phyloP scores from a whole-genome alignment of 2,888 invertebrate genomes.

The Pachydiplax longipennis region DNA sequence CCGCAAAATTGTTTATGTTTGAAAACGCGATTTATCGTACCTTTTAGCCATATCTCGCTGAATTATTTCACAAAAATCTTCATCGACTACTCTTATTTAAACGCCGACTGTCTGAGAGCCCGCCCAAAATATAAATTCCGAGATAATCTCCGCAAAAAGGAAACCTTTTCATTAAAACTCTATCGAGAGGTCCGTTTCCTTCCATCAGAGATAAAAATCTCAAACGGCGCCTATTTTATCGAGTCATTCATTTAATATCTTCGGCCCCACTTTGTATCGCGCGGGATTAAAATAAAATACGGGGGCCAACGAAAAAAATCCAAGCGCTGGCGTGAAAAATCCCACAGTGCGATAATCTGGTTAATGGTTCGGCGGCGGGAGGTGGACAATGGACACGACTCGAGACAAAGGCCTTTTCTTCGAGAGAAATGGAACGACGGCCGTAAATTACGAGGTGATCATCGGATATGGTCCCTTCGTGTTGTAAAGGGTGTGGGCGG shows the following conservation, averaged over 20 bases:
- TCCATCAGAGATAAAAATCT: neutral
- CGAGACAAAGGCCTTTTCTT: constrained; percentile 53
- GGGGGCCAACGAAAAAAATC: constrained; percentile 49
- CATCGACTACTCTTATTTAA: neutral
- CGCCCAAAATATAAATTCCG: neutral
- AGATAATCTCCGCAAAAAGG: neutral
- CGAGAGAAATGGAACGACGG: constrained; percentile 48
- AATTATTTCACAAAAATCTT: too few relatives aligned
- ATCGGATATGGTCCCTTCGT: constrained; percentile 15
- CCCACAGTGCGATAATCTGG: constrained; percentile 55
- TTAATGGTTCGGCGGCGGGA: constrained; percentile 46
- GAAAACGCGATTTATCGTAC: too few relatives aligned
- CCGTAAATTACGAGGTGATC: constrained; percentile 50
- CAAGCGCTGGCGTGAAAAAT: constrained; percentile 5
- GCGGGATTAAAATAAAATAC: neutral
- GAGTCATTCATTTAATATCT: neutral
- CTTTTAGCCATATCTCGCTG: too few relatives aligned
- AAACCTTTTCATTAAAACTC: neutral
- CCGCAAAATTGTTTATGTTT: too few relatives aligned
- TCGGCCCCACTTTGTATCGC: neutral
- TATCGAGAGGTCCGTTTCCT: neutral
- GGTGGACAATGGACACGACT: constrained; percentile 52
- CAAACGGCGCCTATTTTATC: neutral
- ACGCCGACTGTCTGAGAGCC: neutral
- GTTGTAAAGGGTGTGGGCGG: constrained; percentile 4